These are phyloP conservation scores for Parauchenoglanis punctatus DNA, from an alignment of 2,797 vertebrate species.

Conservation along the genomic window DNA sequence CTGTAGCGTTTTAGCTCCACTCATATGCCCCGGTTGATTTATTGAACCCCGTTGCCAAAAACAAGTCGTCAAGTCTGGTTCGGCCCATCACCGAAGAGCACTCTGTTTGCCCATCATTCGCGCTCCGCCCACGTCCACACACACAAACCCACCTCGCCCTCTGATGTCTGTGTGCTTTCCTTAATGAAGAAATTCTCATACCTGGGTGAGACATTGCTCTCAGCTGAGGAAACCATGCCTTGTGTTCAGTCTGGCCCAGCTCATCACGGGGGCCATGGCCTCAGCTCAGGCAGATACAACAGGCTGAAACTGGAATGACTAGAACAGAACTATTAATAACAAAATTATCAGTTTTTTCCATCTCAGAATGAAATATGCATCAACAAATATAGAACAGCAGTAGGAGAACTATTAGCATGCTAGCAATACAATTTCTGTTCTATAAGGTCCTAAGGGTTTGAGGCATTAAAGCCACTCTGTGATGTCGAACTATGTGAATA, in stretches of 20 bases:
- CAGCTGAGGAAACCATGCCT: constrained; percentile 76
- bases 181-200: constrained; percentile 86
- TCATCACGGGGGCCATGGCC: background rate
- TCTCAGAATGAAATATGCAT: background rate
- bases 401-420: background rate
- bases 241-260: constrained; percentile 60
- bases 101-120: constrained; percentile 75
- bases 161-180: constrained; percentile 82
- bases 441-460: background rate
- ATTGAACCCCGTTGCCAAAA: constrained; percentile 67
- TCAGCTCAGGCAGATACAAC: background rate
- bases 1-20: background rate
- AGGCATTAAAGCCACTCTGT: background rate
- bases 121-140: constrained; percentile 50
- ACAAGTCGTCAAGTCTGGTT: constrained; percentile 73
- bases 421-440: no score
- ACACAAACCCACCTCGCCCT: constrained; percentile 63
- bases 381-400: background rate
- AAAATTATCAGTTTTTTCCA: background rate
- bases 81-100: constrained; percentile 62
- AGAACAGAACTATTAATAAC: background rate
- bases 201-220: constrained; percentile 82
- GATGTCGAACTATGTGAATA: background rate
- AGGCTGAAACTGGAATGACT: constrained; percentile 62
- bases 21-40: constrained; percentile 66